A percentile compares a stretch with the other conserved stretches of the same genome.
These are phyloP conservation scores for Cosmopolites sordidus DNA, from an alignment of 2,888 invertebrate genomes.

Conservation along the genomic window DNA sequence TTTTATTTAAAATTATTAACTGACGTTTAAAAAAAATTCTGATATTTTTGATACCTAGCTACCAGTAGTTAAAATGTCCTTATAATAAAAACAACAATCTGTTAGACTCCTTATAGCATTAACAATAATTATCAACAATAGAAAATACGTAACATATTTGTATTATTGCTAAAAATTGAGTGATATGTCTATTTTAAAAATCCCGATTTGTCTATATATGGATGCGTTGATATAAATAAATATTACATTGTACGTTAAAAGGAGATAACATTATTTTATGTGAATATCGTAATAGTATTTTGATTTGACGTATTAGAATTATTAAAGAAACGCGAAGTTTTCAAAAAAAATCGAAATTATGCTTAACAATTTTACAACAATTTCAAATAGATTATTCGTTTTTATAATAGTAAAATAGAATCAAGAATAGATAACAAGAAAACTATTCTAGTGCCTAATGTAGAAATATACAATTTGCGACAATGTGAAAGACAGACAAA, in stretches of 20 bases:
- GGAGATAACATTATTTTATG: too few relatives aligned
- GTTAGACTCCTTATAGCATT: background rate
- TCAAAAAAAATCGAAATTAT: too few relatives aligned
- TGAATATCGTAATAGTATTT: too few relatives aligned
- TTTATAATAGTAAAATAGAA: constrained; percentile 17
- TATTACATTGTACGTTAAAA: too few relatives aligned
- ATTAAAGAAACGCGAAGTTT: too few relatives aligned
- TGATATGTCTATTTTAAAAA: constrained; percentile 16
- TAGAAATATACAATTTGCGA: background rate
- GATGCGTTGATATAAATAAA: too few relatives aligned
- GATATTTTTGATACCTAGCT: too few relatives aligned
- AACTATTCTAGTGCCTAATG: constrained; percentile 9
- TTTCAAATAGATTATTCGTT: constrained; percentile 10
- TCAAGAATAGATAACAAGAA: constrained; percentile 19
- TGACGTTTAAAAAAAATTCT: background rate
- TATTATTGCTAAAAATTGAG: constrained; percentile 14
- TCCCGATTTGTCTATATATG: constrained; percentile 10
- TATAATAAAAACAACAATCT: too few relatives aligned
- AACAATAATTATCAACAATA: constrained; percentile 1
- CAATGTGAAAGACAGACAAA: background rate
- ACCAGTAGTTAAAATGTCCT: too few relatives aligned
- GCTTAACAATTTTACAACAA: constrained; percentile 6
- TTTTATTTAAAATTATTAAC: background rate
- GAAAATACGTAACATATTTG: constrained; percentile 2
- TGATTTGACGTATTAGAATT: too few relatives aligned